These are phyloP conservation scores for Hymenopus coronatus DNA, from an alignment of 2,888 invertebrate genomes.

Conservation along the genomic window DNA sequence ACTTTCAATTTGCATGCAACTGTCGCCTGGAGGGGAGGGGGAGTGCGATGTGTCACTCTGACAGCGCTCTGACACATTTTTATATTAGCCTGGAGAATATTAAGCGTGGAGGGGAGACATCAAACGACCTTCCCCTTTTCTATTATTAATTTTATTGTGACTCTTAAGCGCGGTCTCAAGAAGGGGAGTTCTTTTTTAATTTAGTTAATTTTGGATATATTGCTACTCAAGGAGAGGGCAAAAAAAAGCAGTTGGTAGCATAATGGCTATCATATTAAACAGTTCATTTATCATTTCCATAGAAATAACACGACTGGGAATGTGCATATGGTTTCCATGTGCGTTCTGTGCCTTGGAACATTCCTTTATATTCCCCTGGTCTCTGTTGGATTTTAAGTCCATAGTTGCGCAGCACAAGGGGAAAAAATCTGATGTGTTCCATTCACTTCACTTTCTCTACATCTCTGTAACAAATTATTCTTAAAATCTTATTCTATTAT, in stretches of 20 bases:
- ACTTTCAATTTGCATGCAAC: constrained; percentile 19
- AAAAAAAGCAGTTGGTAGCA: background rate
- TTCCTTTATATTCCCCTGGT: background rate
- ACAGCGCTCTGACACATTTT: constrained; percentile 14
- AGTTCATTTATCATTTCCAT: constrained; percentile 10
- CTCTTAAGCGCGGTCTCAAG: background rate
- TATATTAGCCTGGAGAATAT: constrained; percentile 19
- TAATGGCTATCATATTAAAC: constrained; percentile 15
- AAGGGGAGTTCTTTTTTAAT: constrained; percentile 14
- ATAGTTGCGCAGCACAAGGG: too few relatives aligned
- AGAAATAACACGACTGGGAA: background rate
- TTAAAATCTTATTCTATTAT: too few relatives aligned
- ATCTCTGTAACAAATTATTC: too few relatives aligned
- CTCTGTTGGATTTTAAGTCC: too few relatives aligned
- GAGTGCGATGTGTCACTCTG: constrained; percentile 10
- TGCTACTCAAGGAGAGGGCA: background rate
- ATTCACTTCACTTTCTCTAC: too few relatives aligned
- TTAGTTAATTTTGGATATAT: constrained; percentile 13
- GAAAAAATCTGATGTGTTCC: too few relatives aligned
- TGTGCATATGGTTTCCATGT: background rate
- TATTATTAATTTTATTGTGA: background rate
- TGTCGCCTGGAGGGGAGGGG: background rate
- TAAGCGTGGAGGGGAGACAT: background rate
- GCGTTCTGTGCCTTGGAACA: background rate
- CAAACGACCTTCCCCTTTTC: background rate